Conservation (phyloP, 2,888 invertebrate genomes). For the Bhutanitis thaidina region DNA sequence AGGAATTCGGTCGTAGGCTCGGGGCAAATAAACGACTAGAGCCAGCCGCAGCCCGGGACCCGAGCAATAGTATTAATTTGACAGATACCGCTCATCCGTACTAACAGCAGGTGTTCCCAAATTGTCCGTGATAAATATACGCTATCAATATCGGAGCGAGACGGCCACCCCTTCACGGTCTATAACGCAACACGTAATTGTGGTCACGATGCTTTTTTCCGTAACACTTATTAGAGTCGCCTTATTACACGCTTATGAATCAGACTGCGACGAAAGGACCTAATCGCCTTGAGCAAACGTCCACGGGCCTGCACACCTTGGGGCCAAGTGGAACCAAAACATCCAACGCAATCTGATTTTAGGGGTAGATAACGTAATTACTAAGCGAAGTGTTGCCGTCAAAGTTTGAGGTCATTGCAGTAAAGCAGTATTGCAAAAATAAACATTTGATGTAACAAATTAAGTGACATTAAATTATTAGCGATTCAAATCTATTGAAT, state of each 20-base stretch:
- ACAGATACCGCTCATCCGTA: slow-evolving; percentile 56
- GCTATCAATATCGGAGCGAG: slow-evolving; percentile 59
- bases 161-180: slow-evolving; percentile 54
- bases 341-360: background rate
- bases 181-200: slow-evolving; percentile 52
- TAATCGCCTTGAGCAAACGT: background rate
- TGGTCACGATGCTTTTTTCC: slow-evolving; percentile 41
- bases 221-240: slow-evolving; percentile 29
- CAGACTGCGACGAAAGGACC: background rate
- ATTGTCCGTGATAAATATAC: slow-evolving; percentile 70
- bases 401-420: background rate
- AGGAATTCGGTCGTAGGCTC: slow-evolving; percentile 33
- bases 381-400: background rate
- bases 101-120: slow-evolving; percentile 74
- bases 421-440: background rate
- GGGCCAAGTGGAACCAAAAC: background rate
- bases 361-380: background rate
- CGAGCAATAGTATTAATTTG: slow-evolving; percentile 55
- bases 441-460: no score
- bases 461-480: no score
- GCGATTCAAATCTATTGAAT: no score
- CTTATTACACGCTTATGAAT: slow-evolving; percentile 28
- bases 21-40: slow-evolving; percentile 50
- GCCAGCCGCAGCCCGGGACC: slow-evolving; percentile 26
- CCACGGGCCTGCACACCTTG: background rate